These are phyloP conservation scores for Orchestes rusci DNA, from an alignment of 2,888 invertebrate species.

Conservation along the genomic window DNA sequence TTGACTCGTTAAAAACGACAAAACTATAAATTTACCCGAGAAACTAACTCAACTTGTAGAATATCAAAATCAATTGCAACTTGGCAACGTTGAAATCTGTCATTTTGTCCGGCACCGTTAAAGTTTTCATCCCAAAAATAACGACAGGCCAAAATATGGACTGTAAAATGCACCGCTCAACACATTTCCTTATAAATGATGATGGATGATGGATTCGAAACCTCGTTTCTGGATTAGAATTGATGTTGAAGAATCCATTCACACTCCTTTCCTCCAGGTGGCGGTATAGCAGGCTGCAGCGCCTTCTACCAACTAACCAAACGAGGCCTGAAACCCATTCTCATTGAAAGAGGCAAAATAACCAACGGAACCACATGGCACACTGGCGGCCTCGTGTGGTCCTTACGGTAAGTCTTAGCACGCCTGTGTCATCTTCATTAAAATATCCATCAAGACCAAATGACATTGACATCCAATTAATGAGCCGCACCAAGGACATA, in stretches of 20 bases:
- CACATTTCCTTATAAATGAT: too few relatives aligned
- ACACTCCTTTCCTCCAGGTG: slow-evolving; percentile 29
- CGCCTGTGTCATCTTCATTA: not conserved
- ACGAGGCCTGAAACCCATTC: slow-evolving; percentile 29
- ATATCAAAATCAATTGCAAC: too few relatives aligned
- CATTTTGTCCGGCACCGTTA: too few relatives aligned
- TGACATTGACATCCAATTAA: slow-evolving; percentile 76
- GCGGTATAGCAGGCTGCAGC: slow-evolving; percentile 32
- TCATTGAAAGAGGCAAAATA: slow-evolving; percentile 30
- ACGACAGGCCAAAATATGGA: too few relatives aligned
- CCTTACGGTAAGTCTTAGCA: slow-evolving; percentile 44
- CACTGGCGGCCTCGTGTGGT: slow-evolving; percentile 32
- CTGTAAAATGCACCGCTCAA: too few relatives aligned
- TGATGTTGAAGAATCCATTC: not conserved
- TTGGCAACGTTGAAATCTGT: too few relatives aligned
- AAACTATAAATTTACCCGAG: too few relatives aligned
- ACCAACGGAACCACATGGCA: slow-evolving; percentile 34
- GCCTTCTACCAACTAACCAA: slow-evolving; percentile 31
- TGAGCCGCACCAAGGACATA: slow-evolving; percentile 62
- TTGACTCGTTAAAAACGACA: too few relatives aligned
- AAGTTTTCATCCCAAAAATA: too few relatives aligned
- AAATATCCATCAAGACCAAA: slow-evolving; percentile 50
- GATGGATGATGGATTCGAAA: not conserved
- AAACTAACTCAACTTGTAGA: too few relatives aligned
- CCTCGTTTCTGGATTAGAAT: not conserved